phyloP scores from a whole-genome alignment of 2,888 invertebrate species.

The Osmoderma eremita region DNA sequence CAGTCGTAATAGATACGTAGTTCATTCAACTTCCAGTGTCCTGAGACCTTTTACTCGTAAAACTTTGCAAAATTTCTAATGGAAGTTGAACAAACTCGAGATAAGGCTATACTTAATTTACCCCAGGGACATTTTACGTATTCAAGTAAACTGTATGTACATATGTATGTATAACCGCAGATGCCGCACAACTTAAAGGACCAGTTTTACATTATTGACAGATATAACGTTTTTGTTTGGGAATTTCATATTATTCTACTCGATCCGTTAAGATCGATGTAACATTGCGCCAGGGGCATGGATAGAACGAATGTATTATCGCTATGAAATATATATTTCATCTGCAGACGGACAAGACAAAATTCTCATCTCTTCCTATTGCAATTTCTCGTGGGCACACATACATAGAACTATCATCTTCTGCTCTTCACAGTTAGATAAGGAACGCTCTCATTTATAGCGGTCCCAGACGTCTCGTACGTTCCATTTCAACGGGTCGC shows the following conservation, averaged over 20 bases:
- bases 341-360: neutral
- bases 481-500: neutral
- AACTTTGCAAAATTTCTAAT: too few relatives aligned
- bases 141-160: too few relatives aligned
- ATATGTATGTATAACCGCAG: too few relatives aligned
- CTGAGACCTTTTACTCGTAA: too few relatives aligned
- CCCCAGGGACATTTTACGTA: too few relatives aligned
- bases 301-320: neutral
- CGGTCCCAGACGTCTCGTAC: conserved; percentile 7
- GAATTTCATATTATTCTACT: neutral
- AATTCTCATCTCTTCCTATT: neutral
- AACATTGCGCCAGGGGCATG: neutral
- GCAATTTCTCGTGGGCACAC: conserved; percentile 9
- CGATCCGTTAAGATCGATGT: neutral
- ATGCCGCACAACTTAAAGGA: too few relatives aligned
- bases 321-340: neutral
- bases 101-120: too few relatives aligned
- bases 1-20: too few relatives aligned
- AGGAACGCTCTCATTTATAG: conserved; percentile 9
- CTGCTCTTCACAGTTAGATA: neutral
- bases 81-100: too few relatives aligned
- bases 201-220: neutral
- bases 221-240: neutral
- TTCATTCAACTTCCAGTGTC: too few relatives aligned
- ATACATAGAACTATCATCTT: neutral